Base-by-base conservation (phyloP, 2,113 vertebrate genomes). In the Bombycilla garrulus region DNA sequence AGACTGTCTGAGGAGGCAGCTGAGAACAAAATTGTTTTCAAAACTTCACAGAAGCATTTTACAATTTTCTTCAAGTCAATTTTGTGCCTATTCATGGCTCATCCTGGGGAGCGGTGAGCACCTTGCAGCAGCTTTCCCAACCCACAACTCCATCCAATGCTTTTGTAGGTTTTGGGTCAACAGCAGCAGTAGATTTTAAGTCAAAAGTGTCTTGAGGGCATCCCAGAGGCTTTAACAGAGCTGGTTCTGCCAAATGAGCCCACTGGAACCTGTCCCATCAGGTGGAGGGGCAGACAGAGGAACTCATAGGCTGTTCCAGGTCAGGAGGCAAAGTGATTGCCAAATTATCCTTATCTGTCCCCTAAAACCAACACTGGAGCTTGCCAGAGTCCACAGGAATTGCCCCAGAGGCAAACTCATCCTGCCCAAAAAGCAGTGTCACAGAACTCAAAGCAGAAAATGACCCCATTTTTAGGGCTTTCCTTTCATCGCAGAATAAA, bases 381-480 rank as follows among this genome's bases (percentile, higher is more conserved):
- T 66, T 70, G 54, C 69, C 95, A 94, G 86, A 90, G 76, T 44
- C 84, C 86, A 92, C 51, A 66, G n/a, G 11, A 24, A 80, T 92
- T 92, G 86, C 86, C 73, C 50, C 94, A 93, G 35, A 62, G 31
- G 35, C 67, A 80, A 97, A 93, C 88, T 91, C 87, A 60, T 84
- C 38, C 93, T 66, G 83, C 64, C 18, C 61, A 44, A 33, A 33
- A 44, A 66, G 67, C 51, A 47, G 42, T 54, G 62, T 7, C 79
- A 24, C 15, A 48, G 65, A 67, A 42, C 69, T 26, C 72, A 21
- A 26, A 36, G 2, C 33, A 81, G 74, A 74, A 73, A 42, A 15
- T 31, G 47, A 87, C 70, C 38, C 26, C 0, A 0, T 33, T 73
- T 73, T 77, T 54, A 42, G 58, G 81, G 11, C 54, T 69, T 77